Percentiles rank a stretch among this genome's conserved stretches.
Conservation (phyloP, 2,113 vertebrate genomes). For the Mionectes macconnelli region DNA sequence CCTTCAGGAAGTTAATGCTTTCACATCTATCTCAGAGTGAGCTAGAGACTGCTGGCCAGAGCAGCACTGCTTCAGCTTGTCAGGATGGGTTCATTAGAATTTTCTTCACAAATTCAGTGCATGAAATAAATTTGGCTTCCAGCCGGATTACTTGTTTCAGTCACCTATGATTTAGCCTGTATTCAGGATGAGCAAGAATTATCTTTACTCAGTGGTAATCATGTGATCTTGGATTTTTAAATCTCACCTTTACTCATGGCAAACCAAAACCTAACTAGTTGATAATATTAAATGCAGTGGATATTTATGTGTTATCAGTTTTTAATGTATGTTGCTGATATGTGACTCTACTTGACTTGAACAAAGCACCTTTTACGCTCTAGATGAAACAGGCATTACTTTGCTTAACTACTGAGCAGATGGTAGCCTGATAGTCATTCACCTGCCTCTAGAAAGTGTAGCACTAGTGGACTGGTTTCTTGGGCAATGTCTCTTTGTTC, state of each 20-base stretch:
- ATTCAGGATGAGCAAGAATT: constrained; percentile 1
- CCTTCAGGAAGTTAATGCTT: neutral
- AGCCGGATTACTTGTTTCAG: constrained; percentile 28
- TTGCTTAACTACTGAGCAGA: constrained; percentile 2
- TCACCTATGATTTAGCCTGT: constrained; percentile 30
- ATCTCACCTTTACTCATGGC: constrained; percentile 50
- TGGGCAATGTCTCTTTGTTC: neutral
- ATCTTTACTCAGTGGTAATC: constrained; percentile 33
- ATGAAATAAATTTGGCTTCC: constrained; percentile 12
- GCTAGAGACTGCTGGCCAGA: neutral
- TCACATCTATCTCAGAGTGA: neutral
- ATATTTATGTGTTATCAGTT: constrained; percentile 61
- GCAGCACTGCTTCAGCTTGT: neutral
- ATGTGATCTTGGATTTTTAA: constrained; percentile 36
- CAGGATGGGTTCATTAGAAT: neutral
- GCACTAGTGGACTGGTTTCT: neutral
- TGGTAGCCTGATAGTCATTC: neutral
- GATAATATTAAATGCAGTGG: constrained; percentile 8
- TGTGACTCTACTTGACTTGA: neutral
- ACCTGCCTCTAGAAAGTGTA: neutral
- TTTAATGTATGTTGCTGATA: constrained; percentile 23
- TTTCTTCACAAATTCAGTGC: constrained; percentile 4
- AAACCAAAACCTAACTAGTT: constrained; percentile 49
- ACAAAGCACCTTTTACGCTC: constrained; percentile 13
- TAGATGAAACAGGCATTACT: neutral